A percentile compares a stretch with the other conserved stretches of the same genome.
These are phyloP conservation scores for Apodemia duryi DNA, from an alignment of 2,888 invertebrate genomes.

Conservation along the genomic window DNA sequence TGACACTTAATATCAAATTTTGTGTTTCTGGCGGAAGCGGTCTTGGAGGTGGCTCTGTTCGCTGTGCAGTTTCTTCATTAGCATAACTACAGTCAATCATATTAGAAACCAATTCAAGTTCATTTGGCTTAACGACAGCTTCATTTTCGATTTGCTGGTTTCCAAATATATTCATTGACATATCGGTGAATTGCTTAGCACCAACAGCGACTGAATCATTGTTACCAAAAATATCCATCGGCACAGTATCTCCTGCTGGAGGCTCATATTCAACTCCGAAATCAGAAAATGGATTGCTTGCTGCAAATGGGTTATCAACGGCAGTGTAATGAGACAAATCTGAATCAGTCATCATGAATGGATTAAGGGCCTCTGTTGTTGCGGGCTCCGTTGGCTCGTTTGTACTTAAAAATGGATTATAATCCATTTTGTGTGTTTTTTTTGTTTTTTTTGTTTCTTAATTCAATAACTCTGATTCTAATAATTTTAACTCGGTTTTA, in stretches of 20 bases:
- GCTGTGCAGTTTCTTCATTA: conserved; percentile 37
- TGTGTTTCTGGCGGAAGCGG: conserved; percentile 89
- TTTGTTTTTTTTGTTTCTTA: conserved; percentile 22
- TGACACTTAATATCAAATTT: conserved; percentile 90
- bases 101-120: conserved; percentile 55
- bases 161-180: conserved; percentile 43
- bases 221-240: conserved; percentile 62
- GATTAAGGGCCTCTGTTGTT: conserved; percentile 80
- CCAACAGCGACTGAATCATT: conserved; percentile 52
- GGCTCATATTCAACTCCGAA: conserved; percentile 65
- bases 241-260: conserved; percentile 59
- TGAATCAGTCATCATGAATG: conserved; percentile 81
- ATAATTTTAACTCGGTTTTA: conserved; percentile 85
- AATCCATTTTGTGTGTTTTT: conserved; percentile 77
- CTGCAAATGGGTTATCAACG: conserved; percentile 85
- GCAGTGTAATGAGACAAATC: conserved; percentile 46
- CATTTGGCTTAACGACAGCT: conserved; percentile 55
- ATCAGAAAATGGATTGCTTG: conserved; percentile 85
- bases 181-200: conserved; percentile 54
- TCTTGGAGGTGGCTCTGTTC: conserved; percentile 69
- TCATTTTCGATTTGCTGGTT: conserved; percentile 40
- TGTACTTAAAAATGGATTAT: conserved; percentile 88
- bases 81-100: conserved; percentile 44
- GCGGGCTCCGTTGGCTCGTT: conserved; percentile 80
- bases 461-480: conserved; percentile 85